Conservation (phyloP, 2,888 invertebrate species). For the Acanthosepion lycidas region DNA sequence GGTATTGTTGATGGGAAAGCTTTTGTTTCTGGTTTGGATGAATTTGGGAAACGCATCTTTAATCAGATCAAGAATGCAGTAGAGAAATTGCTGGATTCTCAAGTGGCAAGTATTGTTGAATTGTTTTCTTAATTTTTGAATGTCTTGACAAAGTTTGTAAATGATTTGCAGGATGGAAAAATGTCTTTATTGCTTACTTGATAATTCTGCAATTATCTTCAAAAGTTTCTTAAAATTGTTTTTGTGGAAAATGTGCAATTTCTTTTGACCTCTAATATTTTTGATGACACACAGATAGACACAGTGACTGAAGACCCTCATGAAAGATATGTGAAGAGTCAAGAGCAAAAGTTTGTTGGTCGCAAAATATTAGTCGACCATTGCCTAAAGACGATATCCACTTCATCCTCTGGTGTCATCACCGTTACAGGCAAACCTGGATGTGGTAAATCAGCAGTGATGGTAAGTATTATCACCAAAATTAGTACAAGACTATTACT, state of each 20-base stretch:
- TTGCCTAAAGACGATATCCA: constrained; percentile 60
- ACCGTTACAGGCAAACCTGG: constrained; percentile 72
- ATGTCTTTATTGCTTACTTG: too few relatives aligned
- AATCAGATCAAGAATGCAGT: constrained; percentile 74
- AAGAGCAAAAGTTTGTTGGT: constrained; percentile 65
- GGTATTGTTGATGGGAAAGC: constrained; percentile 72
- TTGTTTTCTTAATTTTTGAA: background rate
- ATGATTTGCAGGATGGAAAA: too few relatives aligned
- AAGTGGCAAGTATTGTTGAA: constrained; percentile 59
- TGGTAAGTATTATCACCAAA: constrained; percentile 62
- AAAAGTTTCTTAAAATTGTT: background rate
- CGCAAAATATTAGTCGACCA: constrained; percentile 64
- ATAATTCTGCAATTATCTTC: too few relatives aligned
- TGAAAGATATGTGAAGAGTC: constrained; percentile 63
- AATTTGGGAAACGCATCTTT: constrained; percentile 73
- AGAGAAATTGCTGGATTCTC: constrained; percentile 65
- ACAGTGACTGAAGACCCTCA: constrained; percentile 68
- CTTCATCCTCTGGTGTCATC: constrained; percentile 63
- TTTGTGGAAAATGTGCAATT: background rate
- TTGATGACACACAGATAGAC: constrained; percentile 50
- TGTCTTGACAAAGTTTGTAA: background rate
- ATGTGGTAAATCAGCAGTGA: constrained; percentile 73
- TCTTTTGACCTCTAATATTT: background rate
- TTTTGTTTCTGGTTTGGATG: constrained; percentile 71
- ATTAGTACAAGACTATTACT: too few relatives aligned